Evolutionary conservation across 1,140 invertebrate species (phyloP), one percentile per base, ranked within the genome.

Genomic region (Drosophila ambigua): DNA sequence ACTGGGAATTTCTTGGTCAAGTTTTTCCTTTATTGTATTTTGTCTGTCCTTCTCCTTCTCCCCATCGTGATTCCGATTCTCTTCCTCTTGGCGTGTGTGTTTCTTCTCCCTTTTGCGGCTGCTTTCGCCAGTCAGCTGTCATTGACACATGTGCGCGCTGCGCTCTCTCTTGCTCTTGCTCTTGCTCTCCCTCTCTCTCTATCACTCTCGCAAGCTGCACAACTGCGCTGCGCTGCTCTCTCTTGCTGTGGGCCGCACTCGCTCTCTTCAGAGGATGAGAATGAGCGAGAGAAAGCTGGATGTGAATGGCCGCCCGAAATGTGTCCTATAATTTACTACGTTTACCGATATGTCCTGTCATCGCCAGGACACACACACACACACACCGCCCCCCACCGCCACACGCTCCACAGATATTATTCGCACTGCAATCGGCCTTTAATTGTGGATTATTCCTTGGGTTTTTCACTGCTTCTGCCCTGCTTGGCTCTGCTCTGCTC

Each of bases 71-170:
- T 66, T 35, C 51, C 52, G 31, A 26, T 63, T 49, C 44, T 46
- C 64, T 57, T 59, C 44, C 54, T 55, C 58, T 67, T 77, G 51
- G 50, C 43, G 44, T 43, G 50, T 55, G 48, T 59, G 23, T 20
- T 28, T 39, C 31, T 66, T 51, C 67, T n/a, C 41, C 58, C 68
- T 46, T 62, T 73, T 67, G 44, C 48, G 35, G 28, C 41, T 68
- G 35, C 53, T 41, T 41, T 50, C 69, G 66, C 35, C 83, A 87
- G 76, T 87, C 83, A 87, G 83, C 83, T 87, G 83, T 79, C 79
- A 83, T 83, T 67, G 84, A 88, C 81, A 85, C 67, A 72, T 73
- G 79, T 39, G 35, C 68, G 73, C 57, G 68, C 73, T 39, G 35
- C 35, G 35, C 35, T 39, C 35, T 39, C 35, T 11, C 61, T 52